phyloP scores from a whole-genome alignment of 2,113 vertebrate species.

The Cathartes aura region DNA sequence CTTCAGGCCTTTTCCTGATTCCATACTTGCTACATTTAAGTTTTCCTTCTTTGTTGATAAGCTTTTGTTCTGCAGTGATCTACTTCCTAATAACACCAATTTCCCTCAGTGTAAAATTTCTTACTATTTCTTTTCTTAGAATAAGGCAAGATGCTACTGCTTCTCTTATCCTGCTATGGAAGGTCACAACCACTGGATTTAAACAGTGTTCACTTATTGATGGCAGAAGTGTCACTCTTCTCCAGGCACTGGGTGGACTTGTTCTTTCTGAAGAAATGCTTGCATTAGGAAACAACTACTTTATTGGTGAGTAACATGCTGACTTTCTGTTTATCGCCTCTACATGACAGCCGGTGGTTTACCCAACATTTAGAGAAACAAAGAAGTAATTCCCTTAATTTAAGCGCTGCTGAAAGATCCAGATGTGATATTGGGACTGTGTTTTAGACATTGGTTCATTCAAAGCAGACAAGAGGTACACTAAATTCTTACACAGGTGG shows the following conservation, averaged over 20 bases:
- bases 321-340: neutral
- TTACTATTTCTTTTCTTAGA: slow-evolving; percentile 59
- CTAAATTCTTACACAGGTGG: neutral
- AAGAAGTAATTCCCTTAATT: neutral
- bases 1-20: neutral
- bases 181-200: slow-evolving; percentile 86
- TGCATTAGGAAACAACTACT: slow-evolving; percentile 91
- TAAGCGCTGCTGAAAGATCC: neutral
- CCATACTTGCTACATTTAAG: neutral
- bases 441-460: neutral
- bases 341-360: neutral
- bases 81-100: neutral
- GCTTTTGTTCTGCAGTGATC: neutral
- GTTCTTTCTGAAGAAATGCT: slow-evolving; percentile 89
- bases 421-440: neutral
- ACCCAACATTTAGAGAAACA: neutral
- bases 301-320: slow-evolving; percentile 85
- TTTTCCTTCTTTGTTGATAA: neutral
- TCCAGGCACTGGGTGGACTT: slow-evolving; percentile 87
- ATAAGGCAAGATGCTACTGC: slow-evolving; percentile 87
- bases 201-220: slow-evolving; percentile 89
- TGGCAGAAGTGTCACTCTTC: slow-evolving; percentile 85
- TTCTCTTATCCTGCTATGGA: slow-evolving; percentile 89
- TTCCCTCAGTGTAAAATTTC: neutral
- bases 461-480: neutral